Percentiles rank a stretch among this genome's conserved stretches.
Evolutionary conservation across 2,888 invertebrate genomes (phyloP).

Genomic region (Andrena marginata): DNA sequence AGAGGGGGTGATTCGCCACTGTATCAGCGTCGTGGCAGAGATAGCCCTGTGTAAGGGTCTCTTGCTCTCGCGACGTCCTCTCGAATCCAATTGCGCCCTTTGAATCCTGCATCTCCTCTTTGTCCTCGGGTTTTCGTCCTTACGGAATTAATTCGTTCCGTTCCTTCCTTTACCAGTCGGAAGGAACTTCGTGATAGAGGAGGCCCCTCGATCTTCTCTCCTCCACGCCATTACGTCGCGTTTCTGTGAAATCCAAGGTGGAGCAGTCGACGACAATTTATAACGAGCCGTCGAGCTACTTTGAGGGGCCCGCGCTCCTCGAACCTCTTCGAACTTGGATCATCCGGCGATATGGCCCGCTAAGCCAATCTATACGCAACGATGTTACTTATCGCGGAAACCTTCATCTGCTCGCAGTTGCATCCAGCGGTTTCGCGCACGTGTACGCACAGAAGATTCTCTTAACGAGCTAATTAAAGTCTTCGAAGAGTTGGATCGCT

Average conservation of each 20-base stretch:
- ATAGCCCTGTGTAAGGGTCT: slow-evolving; percentile 3
- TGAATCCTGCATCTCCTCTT: slow-evolving; percentile 64
- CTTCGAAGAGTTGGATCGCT: not conserved
- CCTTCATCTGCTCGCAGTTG: slow-evolving; percentile 10
- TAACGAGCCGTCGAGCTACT: slow-evolving; percentile 75
- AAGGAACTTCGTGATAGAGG: slow-evolving; percentile 67
- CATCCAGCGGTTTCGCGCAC: not conserved
- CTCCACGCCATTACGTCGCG: slow-evolving; percentile 51
- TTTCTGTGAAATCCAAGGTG: slow-evolving; percentile 55
- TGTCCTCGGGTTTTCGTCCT: slow-evolving; percentile 69
- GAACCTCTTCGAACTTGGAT: slow-evolving; percentile 47
- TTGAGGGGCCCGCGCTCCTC: slow-evolving; percentile 60
- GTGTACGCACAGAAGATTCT: not conserved
- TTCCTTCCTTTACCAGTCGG: slow-evolving; percentile 56
- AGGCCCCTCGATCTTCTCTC: slow-evolving; percentile 28
- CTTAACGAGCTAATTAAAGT: slow-evolving; percentile 49
- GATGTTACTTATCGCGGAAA: slow-evolving; percentile 44
- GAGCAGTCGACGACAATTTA: slow-evolving; percentile 76
- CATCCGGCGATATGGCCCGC: slow-evolving; percentile 42
- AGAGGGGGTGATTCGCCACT: slow-evolving; percentile 41
- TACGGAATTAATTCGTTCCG: slow-evolving; percentile 73
- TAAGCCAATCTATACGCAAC: slow-evolving; percentile 30
- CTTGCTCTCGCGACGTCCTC: slow-evolving; percentile 19
- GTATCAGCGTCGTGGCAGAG: slow-evolving; percentile 31
- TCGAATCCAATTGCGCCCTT: slow-evolving; percentile 65